Percentiles rank a stretch among this genome's conserved stretches.
Evolutionary conservation across 2,797 vertebrate species (phyloP).

Genomic region (Squalus acanthias): DNA sequence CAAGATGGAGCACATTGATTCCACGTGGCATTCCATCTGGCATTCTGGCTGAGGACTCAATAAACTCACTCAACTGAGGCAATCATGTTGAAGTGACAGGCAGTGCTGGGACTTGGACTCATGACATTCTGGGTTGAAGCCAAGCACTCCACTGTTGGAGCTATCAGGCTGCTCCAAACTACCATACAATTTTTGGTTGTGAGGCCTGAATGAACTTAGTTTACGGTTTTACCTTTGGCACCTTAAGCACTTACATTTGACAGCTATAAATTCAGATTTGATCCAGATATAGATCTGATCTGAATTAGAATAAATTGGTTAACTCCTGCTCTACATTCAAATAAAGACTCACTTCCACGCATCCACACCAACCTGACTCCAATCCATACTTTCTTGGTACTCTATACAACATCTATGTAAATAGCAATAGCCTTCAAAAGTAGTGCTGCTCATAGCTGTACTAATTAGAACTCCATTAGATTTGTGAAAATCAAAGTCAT

Average conservation of each 20-base stretch:
- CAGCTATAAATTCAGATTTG: not conserved
- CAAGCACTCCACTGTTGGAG: not conserved
- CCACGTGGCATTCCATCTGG: slow-evolving; percentile 10
- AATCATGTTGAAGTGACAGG: slow-evolving; percentile 31
- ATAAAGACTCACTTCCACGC: not conserved
- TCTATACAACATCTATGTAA: not conserved
- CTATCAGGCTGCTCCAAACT: slow-evolving; percentile 31
- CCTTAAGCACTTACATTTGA: not conserved
- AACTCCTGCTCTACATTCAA: not conserved
- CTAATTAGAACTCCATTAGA: not conserved
- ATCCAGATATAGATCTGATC: not conserved
- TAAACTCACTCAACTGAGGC: slow-evolving; percentile 27
- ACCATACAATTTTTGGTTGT: not conserved
- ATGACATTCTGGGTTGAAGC: slow-evolving; percentile 6
- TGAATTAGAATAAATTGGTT: not conserved
- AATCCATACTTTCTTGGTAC: not conserved
- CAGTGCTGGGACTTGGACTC: slow-evolving; percentile 24
- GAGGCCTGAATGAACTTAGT: not conserved
- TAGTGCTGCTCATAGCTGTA: not conserved
- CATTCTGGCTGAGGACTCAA: slow-evolving; percentile 15
- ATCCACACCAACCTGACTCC: not conserved
- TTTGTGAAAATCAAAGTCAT: not conserved
- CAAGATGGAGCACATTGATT: slow-evolving; percentile 18
- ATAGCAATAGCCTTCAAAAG: not conserved
- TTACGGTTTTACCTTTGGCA: not conserved